Conservation (phyloP, 2,797 vertebrate genomes). For the Sebastiscus albofasciatus region DNA sequence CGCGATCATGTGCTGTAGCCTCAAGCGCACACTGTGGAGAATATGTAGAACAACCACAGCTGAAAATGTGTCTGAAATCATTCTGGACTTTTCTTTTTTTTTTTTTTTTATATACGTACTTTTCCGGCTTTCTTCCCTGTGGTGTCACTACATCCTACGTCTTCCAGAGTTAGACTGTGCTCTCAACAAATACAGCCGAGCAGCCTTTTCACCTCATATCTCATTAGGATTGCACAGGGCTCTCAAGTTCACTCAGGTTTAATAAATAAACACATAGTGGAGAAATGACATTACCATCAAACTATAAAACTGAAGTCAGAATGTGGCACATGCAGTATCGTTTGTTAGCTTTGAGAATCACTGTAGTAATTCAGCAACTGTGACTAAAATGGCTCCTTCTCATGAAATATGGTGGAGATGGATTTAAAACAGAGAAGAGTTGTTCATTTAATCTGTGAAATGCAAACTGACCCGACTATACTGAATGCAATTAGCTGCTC, state of each 20-base stretch:
- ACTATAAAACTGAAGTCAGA: background rate
- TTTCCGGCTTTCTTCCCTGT: conserved; percentile 5
- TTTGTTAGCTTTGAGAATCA: background rate
- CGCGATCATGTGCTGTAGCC: conserved; percentile 16
- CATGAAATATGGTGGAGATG: background rate
- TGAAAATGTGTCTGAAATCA: conserved; percentile 23
- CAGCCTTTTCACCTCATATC: conserved; percentile 28
- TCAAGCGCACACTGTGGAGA: conserved; percentile 13
- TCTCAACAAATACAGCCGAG: conserved; percentile 17
- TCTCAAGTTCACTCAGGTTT: conserved; percentile 18
- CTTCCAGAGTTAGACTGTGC: background rate
- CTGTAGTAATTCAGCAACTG: background rate
- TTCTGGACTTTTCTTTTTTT: background rate
- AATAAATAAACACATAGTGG: conserved; percentile 20
- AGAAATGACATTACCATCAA: background rate
- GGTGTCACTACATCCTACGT: conserved; percentile 7
- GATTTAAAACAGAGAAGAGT: background rate
- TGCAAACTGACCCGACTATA: background rate
- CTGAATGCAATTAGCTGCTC: conserved; percentile 29
- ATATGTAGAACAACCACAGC: conserved; percentile 12
- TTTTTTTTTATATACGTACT: background rate
- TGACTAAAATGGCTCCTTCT: conserved; percentile 2
- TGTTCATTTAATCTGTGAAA: conserved; percentile 4
- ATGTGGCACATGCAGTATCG: background rate
- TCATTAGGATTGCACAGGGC: conserved; percentile 37